These are phyloP conservation scores for Malurus elegans DNA, from an alignment of 2,113 vertebrate genomes.

Conservation along the genomic window DNA sequence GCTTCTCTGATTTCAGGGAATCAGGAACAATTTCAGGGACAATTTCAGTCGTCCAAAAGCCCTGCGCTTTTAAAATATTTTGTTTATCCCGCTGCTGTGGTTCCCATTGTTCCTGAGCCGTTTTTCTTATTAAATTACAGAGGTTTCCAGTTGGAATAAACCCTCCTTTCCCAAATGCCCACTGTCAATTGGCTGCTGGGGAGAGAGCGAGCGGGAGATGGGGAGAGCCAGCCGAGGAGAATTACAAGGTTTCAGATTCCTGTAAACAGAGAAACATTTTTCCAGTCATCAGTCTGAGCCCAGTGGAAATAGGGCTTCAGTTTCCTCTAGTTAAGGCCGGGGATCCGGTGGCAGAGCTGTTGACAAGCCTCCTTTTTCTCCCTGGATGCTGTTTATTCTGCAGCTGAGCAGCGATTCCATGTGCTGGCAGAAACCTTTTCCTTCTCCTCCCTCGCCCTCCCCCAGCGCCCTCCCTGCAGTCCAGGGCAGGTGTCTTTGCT, in stretches of 20 bases:
- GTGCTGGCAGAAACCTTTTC: neutral
- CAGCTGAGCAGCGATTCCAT: neutral
- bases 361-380: conserved; percentile 8
- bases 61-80: neutral
- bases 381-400: neutral
- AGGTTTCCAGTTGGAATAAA: neutral
- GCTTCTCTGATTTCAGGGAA: conserved; percentile 7
- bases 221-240: conserved; percentile 28
- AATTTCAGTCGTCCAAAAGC: neutral
- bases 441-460: neutral
- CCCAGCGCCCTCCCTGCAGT: neutral
- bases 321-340: neutral
- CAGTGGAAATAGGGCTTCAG: conserved; percentile 58
- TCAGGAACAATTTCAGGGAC: too few species aligned
- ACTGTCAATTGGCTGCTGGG: neutral
- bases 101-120: conserved; percentile 11
- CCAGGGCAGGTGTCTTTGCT: neutral
- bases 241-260: conserved; percentile 66
- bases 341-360: conserved; percentile 54
- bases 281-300: conserved; percentile 43
- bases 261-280: conserved; percentile 71
- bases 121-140: conserved; percentile 42
- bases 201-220: neutral
- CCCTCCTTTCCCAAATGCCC: neutral
- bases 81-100: neutral